These are phyloP conservation scores for Mimas tiliae DNA, from an alignment of 2,888 invertebrate species.

Conservation along the genomic window DNA sequence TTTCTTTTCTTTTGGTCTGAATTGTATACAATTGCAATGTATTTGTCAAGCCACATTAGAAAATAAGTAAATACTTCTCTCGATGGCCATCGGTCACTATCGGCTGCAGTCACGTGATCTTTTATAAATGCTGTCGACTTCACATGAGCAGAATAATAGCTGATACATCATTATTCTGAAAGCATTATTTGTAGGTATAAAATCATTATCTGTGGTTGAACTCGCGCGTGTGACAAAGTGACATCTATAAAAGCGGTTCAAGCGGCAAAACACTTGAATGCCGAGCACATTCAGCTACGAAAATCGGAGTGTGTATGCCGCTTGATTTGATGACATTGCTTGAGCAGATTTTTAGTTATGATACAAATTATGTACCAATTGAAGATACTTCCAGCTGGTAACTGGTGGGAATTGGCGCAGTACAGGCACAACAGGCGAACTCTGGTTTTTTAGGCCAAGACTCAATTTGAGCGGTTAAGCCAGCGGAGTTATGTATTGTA, in stretches of 20 bases:
- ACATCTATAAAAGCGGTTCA: slow-evolving; percentile 72
- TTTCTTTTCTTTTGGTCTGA: neutral
- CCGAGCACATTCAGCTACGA: slow-evolving; percentile 56
- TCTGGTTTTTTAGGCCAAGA: too few species aligned
- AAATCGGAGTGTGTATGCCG: slow-evolving; percentile 32
- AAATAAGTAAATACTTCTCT: neutral
- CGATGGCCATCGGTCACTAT: slow-evolving; percentile 17
- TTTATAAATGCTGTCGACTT: neutral
- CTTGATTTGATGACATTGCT: neutral
- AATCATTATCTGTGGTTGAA: slow-evolving; percentile 66
- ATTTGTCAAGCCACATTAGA: slow-evolving; percentile 13
- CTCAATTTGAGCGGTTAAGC: too few species aligned
- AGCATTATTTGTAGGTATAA: slow-evolving; percentile 49
- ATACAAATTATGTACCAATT: too few species aligned
- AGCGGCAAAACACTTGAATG: slow-evolving; percentile 69
- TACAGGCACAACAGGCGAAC: too few species aligned
- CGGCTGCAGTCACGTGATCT: neutral
- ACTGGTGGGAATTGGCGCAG: too few species aligned
- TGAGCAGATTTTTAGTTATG: neutral
- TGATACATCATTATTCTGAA: slow-evolving; percentile 22
- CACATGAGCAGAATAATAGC: neutral
- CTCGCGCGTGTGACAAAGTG: slow-evolving; percentile 71
- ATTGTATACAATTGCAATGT: neutral
- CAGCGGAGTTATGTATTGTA: too few species aligned
- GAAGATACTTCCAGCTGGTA: too few species aligned